Base-by-base conservation (phyloP, 2,113 vertebrate species). In the Mesoclemmys tuberculata region DNA sequence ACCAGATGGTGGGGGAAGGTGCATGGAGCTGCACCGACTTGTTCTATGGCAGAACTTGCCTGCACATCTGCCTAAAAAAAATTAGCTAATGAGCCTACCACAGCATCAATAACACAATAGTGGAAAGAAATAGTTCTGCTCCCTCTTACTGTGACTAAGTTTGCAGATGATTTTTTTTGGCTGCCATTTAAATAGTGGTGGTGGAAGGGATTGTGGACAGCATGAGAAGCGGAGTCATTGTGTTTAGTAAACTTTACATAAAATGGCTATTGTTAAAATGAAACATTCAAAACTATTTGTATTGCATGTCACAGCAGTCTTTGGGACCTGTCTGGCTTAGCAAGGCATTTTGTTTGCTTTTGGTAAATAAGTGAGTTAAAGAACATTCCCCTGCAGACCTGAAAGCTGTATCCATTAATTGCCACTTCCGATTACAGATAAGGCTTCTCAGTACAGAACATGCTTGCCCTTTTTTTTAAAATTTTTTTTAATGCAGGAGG, bases 401-500 rank as follows among this genome's bases (percentile, higher is more conserved):
- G 79, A 88, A 92, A 81, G 77, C 71, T 41, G 0, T 31, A 74
- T 68, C 22, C 12, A 46, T 54, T 51, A 74, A 71, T 49, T 31
- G 85, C 54, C 54, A 52, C 77, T 85, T 90, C 78, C 54, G 29
- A 78, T 22, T 21, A 52, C n/a, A n/a, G n/a, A n/a, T n/a, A n/a
- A n/a, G 46, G 46, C 46, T 46, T 46, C 46, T 79, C 55, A 87
- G 54, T 29, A 48, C 85, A 82, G 1, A 87, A 83, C 54, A 49
- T 46, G 46, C 46, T 46, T 41, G n/a, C n/a, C n/a, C n/a, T 46
- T 8, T 85, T 86, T 78, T 71, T 68, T n/a, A 5, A 19, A 90
- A 89, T 6, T 79, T 38, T 3, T 0, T n/a, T 55, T 54, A 52
- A 4, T 0, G 1, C 22, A 54, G 35, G 31, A 68, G 64, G 56